A percentile compares a stretch with the other conserved stretches of the same genome.
These are phyloP conservation scores for Capreolus pygargus DNA, from an alignment of 2,113 vertebrate genomes.

Conservation along the genomic window DNA sequence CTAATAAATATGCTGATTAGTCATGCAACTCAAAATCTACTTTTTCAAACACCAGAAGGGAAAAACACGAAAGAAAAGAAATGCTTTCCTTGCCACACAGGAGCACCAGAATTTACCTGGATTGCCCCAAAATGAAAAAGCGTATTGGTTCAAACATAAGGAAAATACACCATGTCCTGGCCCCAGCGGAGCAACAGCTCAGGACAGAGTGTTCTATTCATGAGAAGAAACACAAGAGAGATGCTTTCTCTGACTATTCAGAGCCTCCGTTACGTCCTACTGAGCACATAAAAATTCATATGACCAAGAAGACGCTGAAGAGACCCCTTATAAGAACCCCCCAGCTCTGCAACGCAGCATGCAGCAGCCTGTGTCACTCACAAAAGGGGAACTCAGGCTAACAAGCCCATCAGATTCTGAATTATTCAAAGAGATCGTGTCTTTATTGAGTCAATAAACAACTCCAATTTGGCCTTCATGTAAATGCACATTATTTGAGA, in stretches of 20 bases:
- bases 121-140: not conserved
- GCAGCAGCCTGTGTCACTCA: not conserved
- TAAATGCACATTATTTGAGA: conserved; percentile 2
- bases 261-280: not conserved
- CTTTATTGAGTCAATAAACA: conserved; percentile 2
- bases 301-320: conserved; percentile 36
- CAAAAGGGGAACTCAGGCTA: not conserved
- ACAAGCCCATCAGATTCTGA: not conserved
- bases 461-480: not conserved
- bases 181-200: not conserved
- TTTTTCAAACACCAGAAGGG: not conserved
- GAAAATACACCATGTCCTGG: conserved; percentile 12
- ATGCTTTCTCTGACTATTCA: conserved; percentile 53
- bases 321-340: not conserved
- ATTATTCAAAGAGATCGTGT: not conserved
- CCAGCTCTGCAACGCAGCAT: not conserved
- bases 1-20: not conserved
- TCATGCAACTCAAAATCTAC: not conserved
- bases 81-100: not conserved
- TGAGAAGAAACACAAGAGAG: conserved; percentile 37
- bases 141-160: not conserved
- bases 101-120: conserved; percentile 25
- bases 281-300: conserved; percentile 47
- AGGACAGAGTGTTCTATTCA: conserved; percentile 58
- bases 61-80: not conserved